phyloP scores from a whole-genome alignment of 2,797 vertebrate genomes.

The Ciconia nigra region DNA sequence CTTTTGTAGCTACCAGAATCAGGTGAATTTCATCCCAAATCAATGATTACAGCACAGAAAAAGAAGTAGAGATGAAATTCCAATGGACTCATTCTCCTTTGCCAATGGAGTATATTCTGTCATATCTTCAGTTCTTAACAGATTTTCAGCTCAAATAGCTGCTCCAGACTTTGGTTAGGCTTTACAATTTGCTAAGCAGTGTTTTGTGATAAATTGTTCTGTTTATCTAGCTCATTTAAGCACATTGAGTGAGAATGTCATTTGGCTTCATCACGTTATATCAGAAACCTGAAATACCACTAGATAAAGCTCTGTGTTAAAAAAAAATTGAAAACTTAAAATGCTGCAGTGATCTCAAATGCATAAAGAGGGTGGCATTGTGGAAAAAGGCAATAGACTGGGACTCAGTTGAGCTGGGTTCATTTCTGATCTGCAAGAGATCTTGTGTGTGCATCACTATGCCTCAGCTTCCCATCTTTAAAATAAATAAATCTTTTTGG shows the following conservation, averaged over 20 bases:
- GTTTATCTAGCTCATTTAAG: not conserved
- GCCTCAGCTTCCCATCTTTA: not conserved
- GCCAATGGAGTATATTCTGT: not conserved
- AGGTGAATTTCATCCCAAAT: not conserved
- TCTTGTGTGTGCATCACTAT: rapidly evolving
- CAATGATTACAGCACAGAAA: not conserved
- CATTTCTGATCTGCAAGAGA: not conserved
- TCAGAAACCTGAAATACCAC: not conserved
- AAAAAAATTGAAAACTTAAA: not conserved
- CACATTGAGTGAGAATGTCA: not conserved
- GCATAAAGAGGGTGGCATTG: not conserved
- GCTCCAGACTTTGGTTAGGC: not conserved
- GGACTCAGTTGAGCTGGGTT: not conserved
- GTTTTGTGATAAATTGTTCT: not conserved
- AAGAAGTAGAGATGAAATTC: not conserved
- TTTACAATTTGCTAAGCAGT: not conserved
- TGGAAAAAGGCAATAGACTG: not conserved
- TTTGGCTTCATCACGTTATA: not conserved
- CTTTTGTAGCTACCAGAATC: not conserved
- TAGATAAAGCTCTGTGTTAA: not conserved
- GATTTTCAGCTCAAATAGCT: not conserved
- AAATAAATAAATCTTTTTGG: not conserved
- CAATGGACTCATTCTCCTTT: not conserved
- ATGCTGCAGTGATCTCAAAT: not conserved
- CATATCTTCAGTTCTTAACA: not conserved